Evolutionary conservation across 2,113 vertebrate species (phyloP).

Genomic region (Chauna torquata): DNA sequence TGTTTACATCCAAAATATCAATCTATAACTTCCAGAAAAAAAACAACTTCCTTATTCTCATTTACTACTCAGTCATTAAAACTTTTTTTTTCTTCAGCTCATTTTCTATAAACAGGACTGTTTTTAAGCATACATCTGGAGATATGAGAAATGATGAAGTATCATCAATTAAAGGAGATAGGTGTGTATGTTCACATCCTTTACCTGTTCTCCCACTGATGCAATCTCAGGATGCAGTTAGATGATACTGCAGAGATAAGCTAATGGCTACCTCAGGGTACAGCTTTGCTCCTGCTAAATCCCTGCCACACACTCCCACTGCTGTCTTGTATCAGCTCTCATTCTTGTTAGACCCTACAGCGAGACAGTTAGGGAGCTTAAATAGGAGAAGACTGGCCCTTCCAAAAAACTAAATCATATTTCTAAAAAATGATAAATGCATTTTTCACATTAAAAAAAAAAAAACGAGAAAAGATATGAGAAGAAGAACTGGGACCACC

Average conservation of each 20-base stretch:
- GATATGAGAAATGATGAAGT: not conserved
- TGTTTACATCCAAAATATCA: not conserved
- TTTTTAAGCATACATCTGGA: not conserved
- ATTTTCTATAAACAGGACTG: not conserved
- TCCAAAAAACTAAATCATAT: not conserved
- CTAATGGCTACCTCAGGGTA: not conserved
- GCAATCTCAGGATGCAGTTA: slow-evolving; percentile 3
- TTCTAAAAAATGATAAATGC: not conserved
- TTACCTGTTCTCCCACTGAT: slow-evolving; percentile 10
- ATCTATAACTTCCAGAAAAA: not conserved
- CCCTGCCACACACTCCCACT: not conserved
- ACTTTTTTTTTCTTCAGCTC: not conserved
- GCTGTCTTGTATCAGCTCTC: not conserved
- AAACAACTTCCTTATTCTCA: not conserved
- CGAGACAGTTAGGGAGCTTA: not conserved
- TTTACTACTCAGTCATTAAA: not conserved
- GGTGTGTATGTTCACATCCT: not conserved
- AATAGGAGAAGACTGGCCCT: not conserved
- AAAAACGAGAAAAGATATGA: not conserved
- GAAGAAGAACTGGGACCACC: not conserved
- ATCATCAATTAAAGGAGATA: not conserved
- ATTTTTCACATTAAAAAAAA: not conserved
- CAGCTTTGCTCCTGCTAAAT: not conserved
- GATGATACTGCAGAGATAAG: not conserved
- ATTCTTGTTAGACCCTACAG: not conserved